Evolutionary conservation across 1,140 invertebrate genomes (phyloP).

Genomic region (Drosophila albomicans): DNA sequence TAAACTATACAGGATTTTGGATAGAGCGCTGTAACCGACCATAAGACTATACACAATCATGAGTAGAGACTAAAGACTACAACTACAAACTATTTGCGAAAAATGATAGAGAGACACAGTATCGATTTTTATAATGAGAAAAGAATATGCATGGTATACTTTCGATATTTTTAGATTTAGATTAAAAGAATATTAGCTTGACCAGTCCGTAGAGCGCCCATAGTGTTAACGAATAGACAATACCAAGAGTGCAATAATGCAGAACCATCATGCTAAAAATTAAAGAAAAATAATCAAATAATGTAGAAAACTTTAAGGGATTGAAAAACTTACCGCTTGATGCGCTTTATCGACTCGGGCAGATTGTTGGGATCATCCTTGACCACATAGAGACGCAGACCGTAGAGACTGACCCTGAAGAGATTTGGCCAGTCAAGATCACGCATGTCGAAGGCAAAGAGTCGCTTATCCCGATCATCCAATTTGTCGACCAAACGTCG

Average conservation of each 20-base stretch:
- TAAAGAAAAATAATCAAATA: background rate
- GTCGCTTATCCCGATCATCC: slow-evolving; percentile 87
- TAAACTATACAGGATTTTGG: slow-evolving; percentile 46
- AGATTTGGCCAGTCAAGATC: slow-evolving; percentile 89
- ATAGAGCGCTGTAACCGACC: slow-evolving; percentile 46
- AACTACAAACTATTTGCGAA: slow-evolving; percentile 45
- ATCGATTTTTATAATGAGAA: background rate
- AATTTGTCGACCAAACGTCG: slow-evolving; percentile 88
- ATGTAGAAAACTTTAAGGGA: too few relatives aligned
- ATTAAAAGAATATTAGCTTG: slow-evolving; percentile 66
- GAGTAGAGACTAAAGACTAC: slow-evolving; percentile 50
- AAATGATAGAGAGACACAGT: slow-evolving; percentile 26
- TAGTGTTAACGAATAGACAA: slow-evolving; percentile 67
- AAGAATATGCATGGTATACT: slow-evolving; percentile 17
- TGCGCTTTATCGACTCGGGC: slow-evolving; percentile 87
- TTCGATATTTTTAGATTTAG: slow-evolving; percentile 5
- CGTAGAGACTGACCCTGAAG: slow-evolving; percentile 87
- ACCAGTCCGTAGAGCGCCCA: slow-evolving; percentile 68
- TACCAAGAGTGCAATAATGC: slow-evolving; percentile 69
- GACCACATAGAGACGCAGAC: slow-evolving; percentile 89
- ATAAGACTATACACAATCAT: slow-evolving; percentile 39
- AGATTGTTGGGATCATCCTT: slow-evolving; percentile 90
- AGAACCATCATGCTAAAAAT: slow-evolving; percentile 75
- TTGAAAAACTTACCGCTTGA: slow-evolving; percentile 85
- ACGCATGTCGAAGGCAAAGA: slow-evolving; percentile 90